Evolutionary conservation across 2,888 invertebrate species (phyloP).

Genomic region (Tenthredo distinguenda): DNA sequence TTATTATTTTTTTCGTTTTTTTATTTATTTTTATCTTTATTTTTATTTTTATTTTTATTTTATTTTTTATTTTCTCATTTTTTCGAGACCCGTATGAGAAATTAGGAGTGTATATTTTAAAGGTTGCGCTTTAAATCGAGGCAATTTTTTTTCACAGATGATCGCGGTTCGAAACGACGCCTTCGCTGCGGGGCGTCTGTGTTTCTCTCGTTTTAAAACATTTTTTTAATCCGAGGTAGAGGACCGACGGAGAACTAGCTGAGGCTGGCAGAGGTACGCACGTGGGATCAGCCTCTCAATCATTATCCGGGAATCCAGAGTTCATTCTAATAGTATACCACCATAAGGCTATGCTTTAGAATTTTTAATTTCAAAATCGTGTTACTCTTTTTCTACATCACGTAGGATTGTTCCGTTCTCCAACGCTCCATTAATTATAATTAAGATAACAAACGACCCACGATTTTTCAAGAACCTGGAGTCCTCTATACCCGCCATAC

Average conservation of each 20-base stretch:
- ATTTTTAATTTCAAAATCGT: constrained; percentile 55
- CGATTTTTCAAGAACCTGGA: constrained; percentile 55
- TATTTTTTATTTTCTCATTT: not conserved
- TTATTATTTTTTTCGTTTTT: not conserved
- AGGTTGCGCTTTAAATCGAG: constrained; percentile 66
- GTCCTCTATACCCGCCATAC: not conserved
- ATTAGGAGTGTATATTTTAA: constrained; percentile 32
- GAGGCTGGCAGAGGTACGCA: not conserved
- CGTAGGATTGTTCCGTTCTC: constrained; percentile 51
- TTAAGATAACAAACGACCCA: constrained; percentile 54
- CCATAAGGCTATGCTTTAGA: constrained; percentile 42
- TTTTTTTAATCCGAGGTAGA: constrained; percentile 65
- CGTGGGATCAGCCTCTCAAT: constrained; percentile 55
- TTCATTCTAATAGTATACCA: constrained; percentile 18
- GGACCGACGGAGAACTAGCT: not conserved
- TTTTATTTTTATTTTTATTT: not conserved
- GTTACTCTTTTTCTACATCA: constrained; percentile 49
- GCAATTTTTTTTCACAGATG: constrained; percentile 68
- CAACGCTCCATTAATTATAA: constrained; percentile 54
- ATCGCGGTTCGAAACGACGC: constrained; percentile 63
- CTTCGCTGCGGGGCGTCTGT: constrained; percentile 73
- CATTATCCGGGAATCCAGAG: constrained; percentile 55
- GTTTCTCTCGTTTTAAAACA: constrained; percentile 74
- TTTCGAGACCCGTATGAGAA: not conserved
- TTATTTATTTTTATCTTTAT: not conserved